phyloP scores from a whole-genome alignment of 2,797 vertebrate genomes.

The Eulemur coronatus region DNA sequence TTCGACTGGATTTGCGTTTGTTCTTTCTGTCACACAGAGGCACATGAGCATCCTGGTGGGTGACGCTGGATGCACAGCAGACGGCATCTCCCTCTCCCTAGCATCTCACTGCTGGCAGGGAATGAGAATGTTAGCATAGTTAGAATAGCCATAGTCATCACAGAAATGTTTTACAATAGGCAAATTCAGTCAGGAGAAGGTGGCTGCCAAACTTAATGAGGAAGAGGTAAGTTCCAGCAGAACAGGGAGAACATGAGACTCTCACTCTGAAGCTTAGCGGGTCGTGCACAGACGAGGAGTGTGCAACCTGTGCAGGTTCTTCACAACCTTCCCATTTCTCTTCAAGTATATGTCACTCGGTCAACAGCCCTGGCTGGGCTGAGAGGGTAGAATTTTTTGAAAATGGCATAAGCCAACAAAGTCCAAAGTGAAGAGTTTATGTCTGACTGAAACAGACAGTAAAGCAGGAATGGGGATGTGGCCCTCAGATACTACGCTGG shows the following conservation, averaged over 20 bases:
- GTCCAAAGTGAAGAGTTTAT: not conserved
- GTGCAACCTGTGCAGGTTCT: fast-evolving
- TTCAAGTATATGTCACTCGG: not conserved
- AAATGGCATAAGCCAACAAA: not conserved
- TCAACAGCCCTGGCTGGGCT: not conserved
- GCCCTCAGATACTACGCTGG: not conserved
- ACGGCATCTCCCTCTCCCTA: not conserved
- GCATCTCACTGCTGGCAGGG: constrained; percentile 1
- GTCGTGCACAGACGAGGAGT: fast-evolving
- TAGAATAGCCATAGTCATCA: constrained; percentile 46
- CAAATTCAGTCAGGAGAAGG: constrained; percentile 68
- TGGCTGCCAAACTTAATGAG: constrained; percentile 59
- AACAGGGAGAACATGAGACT: constrained; percentile 8
- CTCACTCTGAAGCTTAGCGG: not conserved
- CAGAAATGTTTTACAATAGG: constrained; percentile 52
- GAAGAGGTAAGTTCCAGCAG: constrained; percentile 51
- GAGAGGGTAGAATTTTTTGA: not conserved
- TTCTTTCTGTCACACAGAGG: not conserved
- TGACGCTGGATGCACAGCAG: not conserved
- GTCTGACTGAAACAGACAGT: not conserved
- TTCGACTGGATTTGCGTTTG: constrained; percentile 18
- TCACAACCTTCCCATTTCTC: not conserved
- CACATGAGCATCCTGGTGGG: not conserved
- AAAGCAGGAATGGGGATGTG: fast-evolving
- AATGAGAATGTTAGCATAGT: constrained; percentile 44